Evolutionary conservation across 2,888 invertebrate genomes (phyloP).

Genomic region (Anagyrus pseudococci): DNA sequence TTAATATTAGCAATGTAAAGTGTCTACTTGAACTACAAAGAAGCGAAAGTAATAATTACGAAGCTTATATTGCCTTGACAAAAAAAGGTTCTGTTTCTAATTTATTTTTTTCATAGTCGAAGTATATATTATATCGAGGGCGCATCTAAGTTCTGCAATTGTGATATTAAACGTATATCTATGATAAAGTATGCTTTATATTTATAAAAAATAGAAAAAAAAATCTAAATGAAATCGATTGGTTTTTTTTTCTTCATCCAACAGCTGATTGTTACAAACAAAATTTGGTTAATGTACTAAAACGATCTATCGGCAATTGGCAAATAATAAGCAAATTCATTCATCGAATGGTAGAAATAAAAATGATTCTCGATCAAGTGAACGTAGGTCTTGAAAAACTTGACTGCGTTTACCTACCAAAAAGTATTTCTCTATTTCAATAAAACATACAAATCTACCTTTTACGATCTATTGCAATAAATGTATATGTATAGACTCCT

Average conservation of each 20-base stretch:
- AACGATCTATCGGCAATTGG: conserved; percentile 15
- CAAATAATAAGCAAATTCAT: conserved; percentile 25
- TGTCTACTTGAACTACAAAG: conserved; percentile 23
- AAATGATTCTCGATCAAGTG: no score
- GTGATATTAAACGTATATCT: no score
- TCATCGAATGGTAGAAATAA: neutral
- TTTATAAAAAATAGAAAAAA: neutral
- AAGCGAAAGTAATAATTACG: conserved; percentile 24
- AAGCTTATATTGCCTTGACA: conserved; percentile 8
- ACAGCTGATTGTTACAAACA: neutral
- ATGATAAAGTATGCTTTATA: no score
- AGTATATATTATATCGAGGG: neutral
- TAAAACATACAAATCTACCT: conserved; percentile 9
- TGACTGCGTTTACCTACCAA: conserved; percentile 23
- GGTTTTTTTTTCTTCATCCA: neutral
- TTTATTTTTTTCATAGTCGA: conserved; percentile 19
- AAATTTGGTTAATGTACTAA: conserved; percentile 2
- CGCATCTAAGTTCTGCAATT: conserved; percentile 7
- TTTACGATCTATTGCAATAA: conserved; percentile 15
- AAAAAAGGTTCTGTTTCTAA: conserved; percentile 11
- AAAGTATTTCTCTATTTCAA: conserved; percentile 20
- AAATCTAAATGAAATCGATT: neutral
- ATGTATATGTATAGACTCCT: neutral
- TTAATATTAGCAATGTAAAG: conserved; percentile 19
- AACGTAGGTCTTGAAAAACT: conserved; percentile 14